These are phyloP conservation scores for Formicarius rufipectus DNA, from an alignment of 2,113 vertebrate species.

Conservation along the genomic window DNA sequence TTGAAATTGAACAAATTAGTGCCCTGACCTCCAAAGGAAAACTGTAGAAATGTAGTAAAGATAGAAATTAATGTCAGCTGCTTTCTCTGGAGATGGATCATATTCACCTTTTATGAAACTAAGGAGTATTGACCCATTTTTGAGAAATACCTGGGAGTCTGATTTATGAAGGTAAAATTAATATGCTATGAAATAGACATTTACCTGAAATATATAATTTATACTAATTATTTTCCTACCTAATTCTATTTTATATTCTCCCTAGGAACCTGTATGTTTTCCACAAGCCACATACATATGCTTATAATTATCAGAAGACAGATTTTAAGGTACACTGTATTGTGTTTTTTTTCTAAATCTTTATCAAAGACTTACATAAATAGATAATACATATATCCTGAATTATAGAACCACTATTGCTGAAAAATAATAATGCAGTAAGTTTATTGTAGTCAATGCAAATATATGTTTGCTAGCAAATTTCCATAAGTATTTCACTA, in stretches of 20 bases:
- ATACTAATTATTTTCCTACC: not conserved
- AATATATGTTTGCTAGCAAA: not conserved
- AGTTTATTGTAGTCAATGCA: not conserved
- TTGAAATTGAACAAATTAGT: not conserved
- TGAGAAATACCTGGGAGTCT: not conserved
- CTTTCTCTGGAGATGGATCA: not conserved
- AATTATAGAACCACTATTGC: not conserved
- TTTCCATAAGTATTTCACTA: not conserved
- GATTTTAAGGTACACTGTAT: conserved; percentile 78
- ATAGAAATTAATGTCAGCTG: not conserved
- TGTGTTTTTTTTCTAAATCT: not conserved
- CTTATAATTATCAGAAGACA: conserved; percentile 74
- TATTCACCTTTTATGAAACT: not conserved
- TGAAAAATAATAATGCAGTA: not conserved
- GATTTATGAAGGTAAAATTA: not conserved
- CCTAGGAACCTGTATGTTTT: conserved; percentile 83
- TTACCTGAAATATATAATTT: not conserved
- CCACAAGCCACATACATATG: conserved; percentile 81
- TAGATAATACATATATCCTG: not conserved
- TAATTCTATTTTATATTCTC: conserved; percentile 34
- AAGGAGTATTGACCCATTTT: not conserved
- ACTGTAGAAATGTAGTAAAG: not conserved
- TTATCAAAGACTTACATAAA: not conserved
- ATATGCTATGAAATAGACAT: not conserved
- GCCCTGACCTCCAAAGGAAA: not conserved